Evolutionary conservation across 2,797 vertebrate genomes (phyloP).

Genomic region (Nothura maculosa): DNA sequence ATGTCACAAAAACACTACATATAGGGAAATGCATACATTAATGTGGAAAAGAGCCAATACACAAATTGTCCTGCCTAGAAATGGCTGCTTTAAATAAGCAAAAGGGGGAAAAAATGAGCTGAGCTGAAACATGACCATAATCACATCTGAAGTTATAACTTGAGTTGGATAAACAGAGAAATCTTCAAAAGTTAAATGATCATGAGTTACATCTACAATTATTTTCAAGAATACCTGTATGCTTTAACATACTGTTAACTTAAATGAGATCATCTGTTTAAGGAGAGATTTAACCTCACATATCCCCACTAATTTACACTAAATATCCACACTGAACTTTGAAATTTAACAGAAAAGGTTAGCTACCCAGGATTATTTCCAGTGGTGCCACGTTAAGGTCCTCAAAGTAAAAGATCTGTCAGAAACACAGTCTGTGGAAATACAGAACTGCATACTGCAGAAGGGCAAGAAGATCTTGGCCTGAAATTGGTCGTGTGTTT

Average conservation of each 20-base stretch:
- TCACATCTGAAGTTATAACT: conserved; percentile 43
- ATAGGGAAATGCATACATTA: background rate
- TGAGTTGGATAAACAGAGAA: conserved; percentile 50
- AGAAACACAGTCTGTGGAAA: background rate
- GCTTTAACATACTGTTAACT: conserved; percentile 62
- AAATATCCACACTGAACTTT: conserved; percentile 17
- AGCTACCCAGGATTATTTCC: conserved; percentile 24
- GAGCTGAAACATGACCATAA: background rate
- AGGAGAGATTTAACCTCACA: conserved; percentile 28
- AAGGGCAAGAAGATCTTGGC: background rate
- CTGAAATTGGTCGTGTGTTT: background rate
- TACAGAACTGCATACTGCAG: background rate
- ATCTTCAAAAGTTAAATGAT: conserved; percentile 35
- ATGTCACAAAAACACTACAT: background rate
- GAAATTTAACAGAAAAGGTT: conserved; percentile 45
- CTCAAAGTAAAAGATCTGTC: conserved; percentile 29
- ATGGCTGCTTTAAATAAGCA: conserved; percentile 19
- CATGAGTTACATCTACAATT: conserved; percentile 16
- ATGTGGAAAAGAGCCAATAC: background rate
- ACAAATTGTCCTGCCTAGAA: background rate
- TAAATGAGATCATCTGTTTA: conserved; percentile 53
- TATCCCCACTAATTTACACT: conserved; percentile 10
- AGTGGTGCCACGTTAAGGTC: background rate
- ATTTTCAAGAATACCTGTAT: conserved; percentile 58
- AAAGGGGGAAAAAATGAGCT: background rate